Base-by-base conservation (phyloP, 2,888 invertebrate genomes). In the Cataglyphis albicans region DNA sequence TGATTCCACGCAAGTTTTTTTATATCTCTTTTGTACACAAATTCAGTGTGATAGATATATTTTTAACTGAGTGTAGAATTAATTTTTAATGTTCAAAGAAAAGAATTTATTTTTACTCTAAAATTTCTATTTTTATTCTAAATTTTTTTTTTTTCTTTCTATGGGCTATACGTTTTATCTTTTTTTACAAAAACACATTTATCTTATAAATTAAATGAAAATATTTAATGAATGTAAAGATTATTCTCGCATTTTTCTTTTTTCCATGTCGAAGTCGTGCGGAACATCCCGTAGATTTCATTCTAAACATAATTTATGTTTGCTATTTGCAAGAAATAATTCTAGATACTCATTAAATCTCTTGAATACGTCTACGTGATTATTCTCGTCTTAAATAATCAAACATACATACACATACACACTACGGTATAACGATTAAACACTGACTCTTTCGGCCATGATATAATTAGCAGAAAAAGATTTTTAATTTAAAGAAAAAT, bases 381-480 rank as follows among this genome's bases (percentile, higher is more conserved):
- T 68, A 57, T 76, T 57, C 4, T n/a, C 29, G 29, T 29, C 25
- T 21, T 68, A 52, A 52, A 67, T 76, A 68, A 55, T 38, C 29
- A 41, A 1, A n/a, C n/a, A 67, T 29, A 35, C 44, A 44, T 4
- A 52, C n/a, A 7, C 48, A 21, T 5, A 12, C 21, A 25, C 38
- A 55, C n/a, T 10, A 57, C 68, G 41, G 55, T 68, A 76, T 70
- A 70, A 76, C 57, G 70, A 68, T 55, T 21, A 29, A 55, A 76
- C 38, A 68, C 55, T 21, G 21, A 48, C 74, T 65, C 57, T 76
- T 76, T 25, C 70, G 76, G 57, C 57, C 55, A 41, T 57, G 6
- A 41, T 5, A 21, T 9, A 15, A 7, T 52, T 52, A n/a, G 52
- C 7, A n/a, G 48, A 9, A 18, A 52, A 57, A 9, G 15, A 12